A percentile compares a stretch with the other conserved stretches of the same genome.
Evolutionary conservation across 2,113 vertebrate species (phyloP).

Genomic region (Brachionichthys hirsutus): DNA sequence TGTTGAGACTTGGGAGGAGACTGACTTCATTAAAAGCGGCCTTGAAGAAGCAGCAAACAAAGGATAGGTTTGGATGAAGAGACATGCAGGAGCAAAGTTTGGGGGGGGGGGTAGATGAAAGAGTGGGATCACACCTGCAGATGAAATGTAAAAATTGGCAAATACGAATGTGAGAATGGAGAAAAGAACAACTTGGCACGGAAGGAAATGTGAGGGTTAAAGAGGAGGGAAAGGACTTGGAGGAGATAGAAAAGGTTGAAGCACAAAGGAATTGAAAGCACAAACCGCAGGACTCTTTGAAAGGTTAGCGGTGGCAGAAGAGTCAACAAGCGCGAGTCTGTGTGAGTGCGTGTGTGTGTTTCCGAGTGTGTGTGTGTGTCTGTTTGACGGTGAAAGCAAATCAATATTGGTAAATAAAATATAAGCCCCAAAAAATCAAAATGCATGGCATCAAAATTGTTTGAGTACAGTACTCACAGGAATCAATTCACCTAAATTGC

Average conservation of each 20-base stretch:
- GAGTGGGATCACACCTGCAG: constrained; percentile 1
- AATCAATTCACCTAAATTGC: no score
- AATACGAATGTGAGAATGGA: not conserved
- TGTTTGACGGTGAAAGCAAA: constrained; percentile 24
- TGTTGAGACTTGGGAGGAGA: constrained; percentile 62
- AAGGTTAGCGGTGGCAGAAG: constrained; percentile 50
- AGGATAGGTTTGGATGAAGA: constrained; percentile 20
- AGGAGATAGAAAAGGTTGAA: not conserved
- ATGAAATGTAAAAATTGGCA: not conserved
- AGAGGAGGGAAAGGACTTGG: not conserved
- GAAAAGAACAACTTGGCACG: not conserved
- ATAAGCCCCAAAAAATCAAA: constrained; percentile 63
- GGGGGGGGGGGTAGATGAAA: constrained; percentile 8
- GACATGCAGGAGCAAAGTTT: constrained; percentile 1
- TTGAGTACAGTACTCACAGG: no score
- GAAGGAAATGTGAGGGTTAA: not conserved
- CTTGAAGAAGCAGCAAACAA: constrained; percentile 67
- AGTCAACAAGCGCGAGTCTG: constrained; percentile 14
- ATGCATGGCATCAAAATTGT: constrained; percentile 41
- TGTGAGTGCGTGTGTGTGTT: constrained; percentile 6
- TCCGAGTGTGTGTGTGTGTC: constrained; percentile 18
- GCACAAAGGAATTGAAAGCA: constrained; percentile 16
- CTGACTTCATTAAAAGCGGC: constrained; percentile 59
- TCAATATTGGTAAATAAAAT: constrained; percentile 71
- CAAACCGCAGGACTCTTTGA: constrained; percentile 42